Evolutionary conservation across 2,113 vertebrate species (phyloP), one percentile per base, ranked within the genome.

Genomic region (Cygnus buccinator): DNA sequence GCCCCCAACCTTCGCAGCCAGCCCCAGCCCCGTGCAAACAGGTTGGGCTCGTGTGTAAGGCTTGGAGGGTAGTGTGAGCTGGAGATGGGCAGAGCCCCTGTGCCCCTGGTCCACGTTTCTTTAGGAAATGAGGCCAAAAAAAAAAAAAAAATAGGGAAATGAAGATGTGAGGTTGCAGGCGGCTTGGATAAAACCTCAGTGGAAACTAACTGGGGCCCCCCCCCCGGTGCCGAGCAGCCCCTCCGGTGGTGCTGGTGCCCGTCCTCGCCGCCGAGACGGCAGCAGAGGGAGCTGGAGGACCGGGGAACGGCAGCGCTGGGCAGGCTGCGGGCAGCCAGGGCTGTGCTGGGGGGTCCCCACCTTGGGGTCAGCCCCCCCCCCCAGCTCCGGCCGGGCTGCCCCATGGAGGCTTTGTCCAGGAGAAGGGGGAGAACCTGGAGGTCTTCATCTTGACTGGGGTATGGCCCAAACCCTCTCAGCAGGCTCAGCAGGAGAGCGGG

Each of bases 281-380:
- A 92, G 95, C 96, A 97, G 97, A 94, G 96, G 97, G 97, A 97
- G 96, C 95, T 37, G 96, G 92, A 97, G 96, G 96, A 97, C 93
- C 8, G 95, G 94, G 33, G 48, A 97, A 93, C 3, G 61, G 75
- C 70, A 31, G 87, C 44, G 3, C 3, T 1, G 37, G 66, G 84
- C 55, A 0, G 76, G 59, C 72, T 18, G 84, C 4, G 1, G 50
- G 63, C 72, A 25, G 22, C 76, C 5, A 6, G 43, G 23, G 5
- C 39, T 17, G 18, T 6, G 22, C 67, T 4, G 57, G 39, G 39
- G 48, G 48, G 48, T 50, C 48, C 48, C 48, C 48, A 21, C 48
- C 10, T 11, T 18, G 46, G 46, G 46, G 20, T 11, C 20, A 22
- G 46, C 46, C 20, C 46, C 46, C 46, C 46, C 46, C 46, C 46